These are phyloP conservation scores for Agapostemon virescens DNA, from an alignment of 2,888 invertebrate genomes.

Conservation along the genomic window DNA sequence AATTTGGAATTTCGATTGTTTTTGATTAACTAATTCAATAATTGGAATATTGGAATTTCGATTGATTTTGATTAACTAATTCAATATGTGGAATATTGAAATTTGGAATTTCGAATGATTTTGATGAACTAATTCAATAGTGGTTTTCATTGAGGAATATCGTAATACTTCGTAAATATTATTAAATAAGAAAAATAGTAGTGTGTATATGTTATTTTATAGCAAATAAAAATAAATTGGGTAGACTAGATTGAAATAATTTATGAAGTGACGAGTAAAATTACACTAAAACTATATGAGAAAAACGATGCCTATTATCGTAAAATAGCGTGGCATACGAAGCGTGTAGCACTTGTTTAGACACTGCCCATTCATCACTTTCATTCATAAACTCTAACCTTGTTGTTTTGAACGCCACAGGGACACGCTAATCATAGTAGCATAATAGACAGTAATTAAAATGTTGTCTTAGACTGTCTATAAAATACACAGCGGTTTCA, in stretches of 20 bases:
- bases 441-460: neutral
- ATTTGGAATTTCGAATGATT: neutral
- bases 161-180: too few relatives aligned
- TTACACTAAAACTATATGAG: neutral
- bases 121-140: neutral
- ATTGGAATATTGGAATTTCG: neutral
- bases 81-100: neutral
- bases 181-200: too few relatives aligned
- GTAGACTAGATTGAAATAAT: neutral
- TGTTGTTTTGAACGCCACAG: neutral
- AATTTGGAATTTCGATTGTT: neutral
- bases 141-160: too few relatives aligned
- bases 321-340: neutral
- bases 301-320: neutral
- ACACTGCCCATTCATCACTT: constrained; percentile 35
- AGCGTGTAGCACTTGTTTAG: constrained; percentile 20
- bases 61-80: neutral
- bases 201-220: neutral
- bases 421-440: neutral
- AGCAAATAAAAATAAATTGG: neutral
- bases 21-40: too few relatives aligned
- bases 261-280: neutral
- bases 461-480: neutral
- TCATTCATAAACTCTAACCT: constrained; percentile 29
- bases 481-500: neutral